Evolutionary conservation across 2,888 invertebrate species (phyloP), one percentile per base, ranked within the genome.

Genomic region (Fabriciana adippe): DNA sequence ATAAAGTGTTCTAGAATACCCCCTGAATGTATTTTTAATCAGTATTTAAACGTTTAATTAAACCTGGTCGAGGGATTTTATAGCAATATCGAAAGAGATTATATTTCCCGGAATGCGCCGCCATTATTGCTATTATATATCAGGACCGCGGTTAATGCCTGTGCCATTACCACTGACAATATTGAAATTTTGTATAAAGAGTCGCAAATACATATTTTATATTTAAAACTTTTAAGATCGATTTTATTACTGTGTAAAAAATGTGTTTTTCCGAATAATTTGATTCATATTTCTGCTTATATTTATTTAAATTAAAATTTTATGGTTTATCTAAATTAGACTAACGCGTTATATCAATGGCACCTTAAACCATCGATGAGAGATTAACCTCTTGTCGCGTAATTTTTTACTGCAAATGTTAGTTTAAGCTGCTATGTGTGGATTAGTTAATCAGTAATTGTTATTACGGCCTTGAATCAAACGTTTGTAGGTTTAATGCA

Each of bases 21-120:
- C 61, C 64, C 69, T 48, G 73, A 73, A 75, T 74, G 74, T 71
- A 73, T 74, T 74, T 76, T 76, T 76, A 76, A 76, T 76, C 71
- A 76, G 70, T 73, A 75, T 75, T 75, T 72, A 75, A 76, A 70
- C 71, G 73, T 73, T 76, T 71, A 72, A 75, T 74, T 75, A 72
- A 74, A 75, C 74, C 72, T 71, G 73, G 70, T 67, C 67, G 66
- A 62, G 72, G 67, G 72, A 55, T 74, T 71, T 74, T 72, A 74
- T 71, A 69, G 67, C 66, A 64, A 73, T 74, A 72, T 74, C 72
- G 73, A 69, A 73, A 73, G 73, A 70, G 74, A 74, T 75, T 76
- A 72, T 73, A 70, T 67, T 69, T 67, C 64, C 70, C 69, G 69
- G 69, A 70, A 69, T 64, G 65, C 65, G 67, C 55, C 26, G 64